Conservation (phyloP, 2,888 invertebrate genomes). For the Catocala nupta region DNA sequence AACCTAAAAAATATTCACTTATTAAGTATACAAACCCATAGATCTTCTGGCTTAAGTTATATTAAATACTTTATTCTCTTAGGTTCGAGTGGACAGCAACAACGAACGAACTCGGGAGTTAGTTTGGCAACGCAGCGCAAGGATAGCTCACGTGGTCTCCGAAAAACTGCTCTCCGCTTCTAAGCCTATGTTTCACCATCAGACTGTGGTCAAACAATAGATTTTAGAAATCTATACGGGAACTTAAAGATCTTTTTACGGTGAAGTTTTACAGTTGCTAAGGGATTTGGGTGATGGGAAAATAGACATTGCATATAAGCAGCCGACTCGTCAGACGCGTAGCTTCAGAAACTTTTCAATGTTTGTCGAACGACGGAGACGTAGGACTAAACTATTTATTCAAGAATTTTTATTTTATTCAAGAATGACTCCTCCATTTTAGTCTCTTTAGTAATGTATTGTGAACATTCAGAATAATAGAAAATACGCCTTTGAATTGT, state of each 20-base stretch:
- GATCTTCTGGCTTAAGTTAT: background rate
- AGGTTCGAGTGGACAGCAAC: conserved; percentile 95
- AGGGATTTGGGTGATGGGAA: conserved; percentile 43
- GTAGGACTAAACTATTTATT: background rate
- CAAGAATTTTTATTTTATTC: background rate
- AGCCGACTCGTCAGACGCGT: conserved; percentile 50
- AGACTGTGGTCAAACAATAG: conserved; percentile 64
- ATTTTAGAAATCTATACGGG: conserved; percentile 11
- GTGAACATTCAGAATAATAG: conserved; percentile 12
- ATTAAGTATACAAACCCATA: background rate
- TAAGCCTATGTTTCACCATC: conserved; percentile 79
- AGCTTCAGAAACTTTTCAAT: conserved; percentile 7
- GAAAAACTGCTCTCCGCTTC: conserved; percentile 90
- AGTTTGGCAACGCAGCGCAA: conserved; percentile 93
- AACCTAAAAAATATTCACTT: no score
- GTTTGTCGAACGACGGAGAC: background rate
- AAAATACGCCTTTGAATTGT: conserved; percentile 45
- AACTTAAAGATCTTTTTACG: conserved; percentile 18
- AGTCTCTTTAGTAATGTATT: conserved; percentile 8
- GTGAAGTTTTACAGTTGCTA: conserved; percentile 12
- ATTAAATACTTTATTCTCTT: conserved; percentile 30
- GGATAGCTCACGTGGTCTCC: conserved; percentile 94
- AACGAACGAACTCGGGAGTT: conserved; percentile 95
- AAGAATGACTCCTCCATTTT: background rate
- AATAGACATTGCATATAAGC: conserved; percentile 37